Conservation (phyloP, 1,140 invertebrate species). For the Formica exsecta region DNA sequence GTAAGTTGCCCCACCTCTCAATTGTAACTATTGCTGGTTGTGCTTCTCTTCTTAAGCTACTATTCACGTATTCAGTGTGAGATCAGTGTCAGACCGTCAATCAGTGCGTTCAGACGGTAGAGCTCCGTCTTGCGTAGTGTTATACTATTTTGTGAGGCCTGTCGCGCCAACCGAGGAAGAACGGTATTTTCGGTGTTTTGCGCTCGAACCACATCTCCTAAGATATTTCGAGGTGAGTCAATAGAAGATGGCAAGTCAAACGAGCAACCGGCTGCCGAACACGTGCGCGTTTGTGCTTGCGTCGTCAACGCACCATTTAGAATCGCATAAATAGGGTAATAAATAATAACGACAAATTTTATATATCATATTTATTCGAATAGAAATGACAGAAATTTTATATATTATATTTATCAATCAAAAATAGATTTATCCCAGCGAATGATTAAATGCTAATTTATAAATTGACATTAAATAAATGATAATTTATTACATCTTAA, state of each 20-base stretch:
- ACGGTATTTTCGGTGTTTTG: conserved; percentile 58
- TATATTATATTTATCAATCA: no score
- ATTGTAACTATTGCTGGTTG: conserved; percentile 27
- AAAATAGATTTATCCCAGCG: no score
- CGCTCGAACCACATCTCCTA: conserved; percentile 55
- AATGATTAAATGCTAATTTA: no score
- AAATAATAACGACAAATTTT: neutral
- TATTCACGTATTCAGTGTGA: conserved; percentile 9
- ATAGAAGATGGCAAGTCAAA: conserved; percentile 18
- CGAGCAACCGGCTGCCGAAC: conserved; percentile 20
- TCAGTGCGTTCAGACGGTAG: conserved; percentile 36
- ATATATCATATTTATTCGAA: no score
- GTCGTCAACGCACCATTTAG: conserved; percentile 4
- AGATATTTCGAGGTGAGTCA: conserved; percentile 59
- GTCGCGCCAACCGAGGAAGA: conserved; percentile 39
- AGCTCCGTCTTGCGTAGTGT: conserved; percentile 21
- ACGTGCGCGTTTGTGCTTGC: conserved; percentile 11
- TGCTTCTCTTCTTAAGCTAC: conserved; percentile 19
- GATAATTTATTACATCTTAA: no score
- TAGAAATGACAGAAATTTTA: no score
- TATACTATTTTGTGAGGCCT: conserved; percentile 44
- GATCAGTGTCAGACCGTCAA: conserved; percentile 53
- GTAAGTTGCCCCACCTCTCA: conserved; percentile 10
- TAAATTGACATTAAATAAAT: no score
- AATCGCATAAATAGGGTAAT: neutral